Evolutionary conservation across 2,113 vertebrate genomes (phyloP).

Genomic region (Tamias sibiricus): DNA sequence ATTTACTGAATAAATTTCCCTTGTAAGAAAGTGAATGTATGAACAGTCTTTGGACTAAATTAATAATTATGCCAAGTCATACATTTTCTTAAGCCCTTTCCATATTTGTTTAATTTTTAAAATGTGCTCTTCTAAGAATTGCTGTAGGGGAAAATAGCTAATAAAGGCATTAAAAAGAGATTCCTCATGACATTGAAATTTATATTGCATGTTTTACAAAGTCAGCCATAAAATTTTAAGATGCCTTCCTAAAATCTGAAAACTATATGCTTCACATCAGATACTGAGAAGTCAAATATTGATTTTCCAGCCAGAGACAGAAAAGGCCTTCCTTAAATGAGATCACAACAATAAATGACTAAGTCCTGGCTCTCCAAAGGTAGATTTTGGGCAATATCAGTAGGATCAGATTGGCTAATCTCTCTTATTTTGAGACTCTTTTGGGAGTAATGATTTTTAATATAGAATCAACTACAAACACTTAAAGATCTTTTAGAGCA

Average conservation of each 20-base stretch:
- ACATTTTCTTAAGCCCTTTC: slow-evolving; percentile 65
- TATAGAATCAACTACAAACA: not conserved
- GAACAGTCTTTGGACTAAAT: slow-evolving; percentile 26
- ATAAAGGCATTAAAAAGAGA: slow-evolving; percentile 70
- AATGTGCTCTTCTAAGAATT: slow-evolving; percentile 62
- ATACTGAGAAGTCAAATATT: slow-evolving; percentile 42
- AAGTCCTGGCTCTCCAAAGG: not conserved
- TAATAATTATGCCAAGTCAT: slow-evolving; percentile 56
- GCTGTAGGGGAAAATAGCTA: slow-evolving; percentile 59
- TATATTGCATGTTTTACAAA: slow-evolving; percentile 66
- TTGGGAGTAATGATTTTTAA: slow-evolving; percentile 52
- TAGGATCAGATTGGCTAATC: not conserved
- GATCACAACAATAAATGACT: slow-evolving; percentile 25
- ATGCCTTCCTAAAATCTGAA: slow-evolving; percentile 14
- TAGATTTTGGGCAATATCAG: not conserved
- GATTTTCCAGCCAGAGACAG: slow-evolving; percentile 20
- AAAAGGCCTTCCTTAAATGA: not conserved
- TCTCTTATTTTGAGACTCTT: slow-evolving; percentile 13
- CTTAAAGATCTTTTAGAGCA: not conserved
- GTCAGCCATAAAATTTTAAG: slow-evolving; percentile 62
- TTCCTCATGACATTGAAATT: slow-evolving; percentile 63
- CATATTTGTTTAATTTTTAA: slow-evolving; percentile 75
- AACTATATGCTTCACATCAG: not conserved
- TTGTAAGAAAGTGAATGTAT: not conserved
- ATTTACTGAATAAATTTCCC: not conserved